A percentile compares a stretch with the other conserved stretches of the same genome.
Evolutionary conservation across 2,797 vertebrate genomes (phyloP).

Genomic region (Hozukius guyotensis): DNA sequence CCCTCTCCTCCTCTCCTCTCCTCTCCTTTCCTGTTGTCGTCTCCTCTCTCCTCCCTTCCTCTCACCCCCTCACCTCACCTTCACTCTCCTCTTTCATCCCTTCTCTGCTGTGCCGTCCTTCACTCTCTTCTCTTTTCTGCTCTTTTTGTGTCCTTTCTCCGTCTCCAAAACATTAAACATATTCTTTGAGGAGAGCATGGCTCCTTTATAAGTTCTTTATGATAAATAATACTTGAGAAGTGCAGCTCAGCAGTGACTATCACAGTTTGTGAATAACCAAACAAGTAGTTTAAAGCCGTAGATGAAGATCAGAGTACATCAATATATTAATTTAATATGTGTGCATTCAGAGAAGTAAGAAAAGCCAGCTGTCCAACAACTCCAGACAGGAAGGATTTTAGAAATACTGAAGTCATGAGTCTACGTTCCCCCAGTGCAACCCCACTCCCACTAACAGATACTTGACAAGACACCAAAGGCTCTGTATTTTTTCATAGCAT

Average conservation of each 20-base stretch:
- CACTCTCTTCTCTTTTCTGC: neutral
- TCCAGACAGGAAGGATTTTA: neutral
- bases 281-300: neutral
- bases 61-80: conserved; percentile 24
- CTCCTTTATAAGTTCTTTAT: neutral
- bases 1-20: conserved; percentile 26
- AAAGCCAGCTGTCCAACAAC: neutral
- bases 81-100: conserved; percentile 4
- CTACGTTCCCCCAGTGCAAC: neutral
- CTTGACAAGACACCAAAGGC: neutral
- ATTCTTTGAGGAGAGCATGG: neutral
- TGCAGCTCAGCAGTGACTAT: neutral
- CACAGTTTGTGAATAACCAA: neutral
- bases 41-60: conserved; percentile 10
- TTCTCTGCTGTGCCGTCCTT: neutral
- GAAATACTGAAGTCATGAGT: neutral
- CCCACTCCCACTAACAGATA: neutral
- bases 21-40: conserved; percentile 7
- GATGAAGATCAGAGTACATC: neutral
- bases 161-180: neutral
- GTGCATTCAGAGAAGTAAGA: neutral
- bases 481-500: neutral
- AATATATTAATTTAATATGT: neutral
- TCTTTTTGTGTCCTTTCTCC: neutral
- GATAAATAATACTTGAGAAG: neutral